These are phyloP conservation scores for Clivina fossor DNA, from an alignment of 2,888 invertebrate genomes.

Conservation along the genomic window DNA sequence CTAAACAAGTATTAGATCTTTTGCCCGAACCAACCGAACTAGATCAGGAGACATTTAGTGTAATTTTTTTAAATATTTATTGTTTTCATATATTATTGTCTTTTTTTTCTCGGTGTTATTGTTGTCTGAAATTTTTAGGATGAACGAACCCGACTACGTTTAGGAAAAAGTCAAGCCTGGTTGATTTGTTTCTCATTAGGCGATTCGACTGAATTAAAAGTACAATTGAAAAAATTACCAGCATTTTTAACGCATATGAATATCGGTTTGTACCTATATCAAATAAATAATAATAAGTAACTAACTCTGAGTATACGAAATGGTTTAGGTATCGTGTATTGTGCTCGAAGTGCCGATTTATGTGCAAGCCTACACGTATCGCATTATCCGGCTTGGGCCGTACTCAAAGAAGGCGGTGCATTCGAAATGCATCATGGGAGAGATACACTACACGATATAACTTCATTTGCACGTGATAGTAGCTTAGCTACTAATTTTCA, in stretches of 20 bases:
- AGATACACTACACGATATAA: constrained; percentile 58
- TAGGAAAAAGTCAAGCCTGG: constrained; percentile 54
- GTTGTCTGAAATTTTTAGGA: constrained; percentile 41
- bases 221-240: constrained; percentile 65
- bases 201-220: constrained; percentile 55
- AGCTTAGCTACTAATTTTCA: constrained; percentile 60
- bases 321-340: constrained; percentile 63
- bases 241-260: constrained; percentile 59
- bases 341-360: constrained; percentile 58
- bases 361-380: constrained; percentile 63
- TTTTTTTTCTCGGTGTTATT: neutral
- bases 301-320: neutral
- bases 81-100: neutral
- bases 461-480: constrained; percentile 67
- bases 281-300: neutral
- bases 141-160: constrained; percentile 46
- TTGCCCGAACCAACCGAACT: constrained; percentile 64
- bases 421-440: constrained; percentile 74
- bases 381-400: constrained; percentile 68
- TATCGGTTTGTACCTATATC: constrained; percentile 50
- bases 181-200: constrained; percentile 60
- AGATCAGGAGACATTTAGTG: constrained; percentile 61
- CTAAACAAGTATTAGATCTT: constrained; percentile 59
- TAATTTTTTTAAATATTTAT: constrained; percentile 49
- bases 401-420: constrained; percentile 73